Evolutionary conservation across 2,888 invertebrate genomes (phyloP), one percentile per base, ranked within the genome.

Genomic region (Emmelina monodactyla): DNA sequence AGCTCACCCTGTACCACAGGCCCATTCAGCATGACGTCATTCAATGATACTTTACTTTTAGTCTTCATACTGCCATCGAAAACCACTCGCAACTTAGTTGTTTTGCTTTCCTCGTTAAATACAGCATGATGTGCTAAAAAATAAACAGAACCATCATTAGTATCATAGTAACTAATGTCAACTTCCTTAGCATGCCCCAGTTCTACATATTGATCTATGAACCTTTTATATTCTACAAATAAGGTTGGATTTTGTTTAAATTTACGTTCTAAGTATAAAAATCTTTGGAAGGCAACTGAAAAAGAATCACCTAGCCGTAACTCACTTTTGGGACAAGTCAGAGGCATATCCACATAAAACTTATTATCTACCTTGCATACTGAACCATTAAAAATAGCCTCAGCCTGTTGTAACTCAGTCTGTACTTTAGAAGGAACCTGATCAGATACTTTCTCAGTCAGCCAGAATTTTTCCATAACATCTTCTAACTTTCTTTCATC

Each of bases 201-300:
- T 2, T 36, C 13, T 34, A 13, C 13, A 13, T 36, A 31, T 50
- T 67, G 58, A 7, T 43, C 28, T 28, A 43, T 40, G 16, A 43
- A 43, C 13, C 32, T 33, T 34, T 34, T 32, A 22, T 41, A 41
- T 33, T 35, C 15, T 19, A 37, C 28, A 10, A 41, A 35, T 7
- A 16, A 35, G n/a, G 28, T 15, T 13, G 31, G 31, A 35, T 41
- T 33, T 22, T 12, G 9, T 29, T 35, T 22, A 16, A 42, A 38
- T 32, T 22, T 39, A 13, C 29, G 35, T 31, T 42, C 37, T 14
- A 39, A 31, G 12, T 19, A 13, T 22, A 39, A 15, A 37, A 43
- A 43, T 32, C 45, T 34, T 19, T 43, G 37, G 5, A 37, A 16
- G 1, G 43, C 45, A 9, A 35, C 22, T 10, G 40, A 35, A 31